Conservation (phyloP, 2,113 vertebrate genomes). For the Falco punctatus region DNA sequence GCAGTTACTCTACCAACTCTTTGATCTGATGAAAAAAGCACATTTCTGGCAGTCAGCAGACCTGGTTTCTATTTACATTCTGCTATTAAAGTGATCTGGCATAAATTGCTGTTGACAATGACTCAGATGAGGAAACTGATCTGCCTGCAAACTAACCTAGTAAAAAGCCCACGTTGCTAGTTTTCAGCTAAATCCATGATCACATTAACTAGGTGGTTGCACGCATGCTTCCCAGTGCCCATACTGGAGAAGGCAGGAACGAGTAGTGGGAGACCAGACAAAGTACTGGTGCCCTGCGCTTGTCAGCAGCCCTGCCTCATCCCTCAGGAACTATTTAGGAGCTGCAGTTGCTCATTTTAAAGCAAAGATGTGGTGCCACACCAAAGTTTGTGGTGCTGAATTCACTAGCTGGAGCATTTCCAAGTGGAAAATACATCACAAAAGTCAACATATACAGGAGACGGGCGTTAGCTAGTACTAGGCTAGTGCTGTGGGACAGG, state of each 20-base stretch:
- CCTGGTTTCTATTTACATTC: slow-evolving; percentile 26
- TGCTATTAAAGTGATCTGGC: background rate
- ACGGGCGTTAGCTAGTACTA: background rate
- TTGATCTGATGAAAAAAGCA: background rate
- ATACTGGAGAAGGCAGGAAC: background rate
- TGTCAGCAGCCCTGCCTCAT: background rate
- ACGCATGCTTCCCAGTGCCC: background rate
- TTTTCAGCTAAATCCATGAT: background rate
- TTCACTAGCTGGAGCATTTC: background rate
- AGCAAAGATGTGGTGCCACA: background rate
- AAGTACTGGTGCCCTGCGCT: background rate
- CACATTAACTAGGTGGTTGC: background rate
- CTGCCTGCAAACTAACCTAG: background rate
- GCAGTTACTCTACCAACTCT: background rate
- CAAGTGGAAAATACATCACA: background rate
- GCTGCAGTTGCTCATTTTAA: background rate
- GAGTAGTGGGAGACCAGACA: background rate
- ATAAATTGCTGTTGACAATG: background rate
- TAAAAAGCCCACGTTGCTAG: background rate
- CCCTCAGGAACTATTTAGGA: background rate
- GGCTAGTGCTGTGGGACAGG: background rate
- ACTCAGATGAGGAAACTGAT: background rate
- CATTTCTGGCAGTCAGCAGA: slow-evolving; percentile 26
- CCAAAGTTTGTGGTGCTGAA: background rate
- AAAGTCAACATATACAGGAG: background rate